phyloP scores from a whole-genome alignment of 2,797 vertebrate genomes.

The Helicolenus hilgendorfi region DNA sequence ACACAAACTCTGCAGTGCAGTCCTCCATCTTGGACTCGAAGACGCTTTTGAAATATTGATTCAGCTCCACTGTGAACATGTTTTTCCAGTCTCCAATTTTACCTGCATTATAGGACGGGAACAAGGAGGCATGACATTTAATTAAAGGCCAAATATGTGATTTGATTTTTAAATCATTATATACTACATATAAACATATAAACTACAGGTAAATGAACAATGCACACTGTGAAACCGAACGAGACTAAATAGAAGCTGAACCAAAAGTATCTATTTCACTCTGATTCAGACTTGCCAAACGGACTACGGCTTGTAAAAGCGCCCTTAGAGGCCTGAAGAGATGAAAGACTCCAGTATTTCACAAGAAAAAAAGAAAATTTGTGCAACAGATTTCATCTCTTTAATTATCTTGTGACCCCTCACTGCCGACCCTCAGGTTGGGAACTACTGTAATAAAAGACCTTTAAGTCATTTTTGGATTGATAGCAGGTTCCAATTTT shows the following conservation, averaged over 20 bases:
- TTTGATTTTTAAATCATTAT: neutral
- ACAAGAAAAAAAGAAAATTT: no score
- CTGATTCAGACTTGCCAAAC: no score
- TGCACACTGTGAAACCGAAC: no score
- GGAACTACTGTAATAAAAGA: neutral
- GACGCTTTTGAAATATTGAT: constrained; percentile 78
- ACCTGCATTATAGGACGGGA: constrained; percentile 73
- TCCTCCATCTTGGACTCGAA: constrained; percentile 87
- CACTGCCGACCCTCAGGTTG: neutral
- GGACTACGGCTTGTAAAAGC: no score
- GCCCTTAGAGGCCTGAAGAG: no score
- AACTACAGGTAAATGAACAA: neutral
- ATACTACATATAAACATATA: no score
- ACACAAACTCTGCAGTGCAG: constrained; percentile 66
- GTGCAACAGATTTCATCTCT: neutral
- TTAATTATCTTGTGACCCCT: neutral
- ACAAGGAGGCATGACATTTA: neutral
- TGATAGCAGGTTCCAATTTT: neutral
- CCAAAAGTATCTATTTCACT: no score
- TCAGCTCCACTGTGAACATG: constrained; percentile 89
- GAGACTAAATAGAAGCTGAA: no score
- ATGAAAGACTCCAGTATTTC: neutral
- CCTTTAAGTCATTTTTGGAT: neutral
- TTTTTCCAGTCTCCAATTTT: constrained; percentile 91
- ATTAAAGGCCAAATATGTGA: neutral